A percentile compares a stretch with the other conserved stretches of the same genome.
phyloP scores from a whole-genome alignment of 2,113 vertebrate species.

The Grus americana region DNA sequence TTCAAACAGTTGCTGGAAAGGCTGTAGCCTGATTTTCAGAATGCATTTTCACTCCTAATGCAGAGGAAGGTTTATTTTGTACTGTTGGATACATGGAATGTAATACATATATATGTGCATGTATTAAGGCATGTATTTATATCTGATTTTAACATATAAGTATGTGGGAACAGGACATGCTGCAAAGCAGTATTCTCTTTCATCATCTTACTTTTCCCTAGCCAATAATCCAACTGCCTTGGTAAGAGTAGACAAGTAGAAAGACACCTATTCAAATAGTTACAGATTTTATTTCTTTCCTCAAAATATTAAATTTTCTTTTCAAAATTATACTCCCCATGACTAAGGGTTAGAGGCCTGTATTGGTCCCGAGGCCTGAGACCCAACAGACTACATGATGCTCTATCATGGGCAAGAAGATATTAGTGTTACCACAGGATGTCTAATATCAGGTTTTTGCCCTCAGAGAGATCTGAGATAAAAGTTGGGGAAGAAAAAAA shows the following conservation, averaged over 20 bases:
- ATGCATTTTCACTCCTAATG: neutral
- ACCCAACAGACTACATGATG: neutral
- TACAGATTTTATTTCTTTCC: neutral
- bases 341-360: neutral
- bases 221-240: neutral
- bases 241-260: neutral
- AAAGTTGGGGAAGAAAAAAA: neutral
- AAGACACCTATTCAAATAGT: neutral
- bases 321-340: neutral
- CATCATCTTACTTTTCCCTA: neutral
- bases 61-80: neutral
- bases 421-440: neutral
- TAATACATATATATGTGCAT: neutral
- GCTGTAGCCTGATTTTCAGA: neutral
- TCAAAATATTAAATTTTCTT: neutral
- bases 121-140: neutral
- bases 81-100: neutral
- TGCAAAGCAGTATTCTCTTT: neutral
- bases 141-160: neutral
- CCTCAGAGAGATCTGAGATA: neutral
- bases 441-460: neutral
- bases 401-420: neutral
- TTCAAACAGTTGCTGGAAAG: neutral
- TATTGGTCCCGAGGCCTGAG: neutral
- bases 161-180: neutral